phyloP scores from a whole-genome alignment of 2,888 invertebrate species.

The Dryadula phaetusa region DNA sequence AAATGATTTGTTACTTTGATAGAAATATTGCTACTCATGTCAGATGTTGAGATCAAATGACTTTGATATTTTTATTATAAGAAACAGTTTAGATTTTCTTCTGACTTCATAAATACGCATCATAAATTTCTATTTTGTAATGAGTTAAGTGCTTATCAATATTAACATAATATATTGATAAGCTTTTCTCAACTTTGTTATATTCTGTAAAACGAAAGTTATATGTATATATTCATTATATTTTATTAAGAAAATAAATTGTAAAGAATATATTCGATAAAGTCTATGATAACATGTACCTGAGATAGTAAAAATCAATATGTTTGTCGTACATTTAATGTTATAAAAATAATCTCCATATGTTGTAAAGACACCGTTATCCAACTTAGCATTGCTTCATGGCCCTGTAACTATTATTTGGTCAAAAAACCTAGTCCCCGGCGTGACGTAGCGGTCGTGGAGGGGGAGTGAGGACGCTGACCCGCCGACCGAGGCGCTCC shows the following conservation, averaged over 20 bases:
- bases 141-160: too few relatives aligned
- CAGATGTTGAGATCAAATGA: constrained; percentile 4
- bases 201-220: too few relatives aligned
- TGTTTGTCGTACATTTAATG: too few relatives aligned
- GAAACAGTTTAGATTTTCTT: background rate
- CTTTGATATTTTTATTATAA: background rate
- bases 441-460: constrained; percentile 70
- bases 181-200: too few relatives aligned
- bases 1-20: constrained; percentile 2
- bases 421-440: constrained; percentile 42
- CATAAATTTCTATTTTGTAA: too few relatives aligned
- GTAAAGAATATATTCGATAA: too few relatives aligned
- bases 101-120: too few relatives aligned
- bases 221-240: too few relatives aligned
- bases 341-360: background rate
- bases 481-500: constrained; percentile 56
- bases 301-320: too few relatives aligned
- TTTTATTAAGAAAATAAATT: too few relatives aligned
- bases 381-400: constrained; percentile 17
- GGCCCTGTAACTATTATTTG: constrained; percentile 34
- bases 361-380: constrained; percentile 1
- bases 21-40: constrained; percentile 9
- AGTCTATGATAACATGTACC: too few relatives aligned
- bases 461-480: constrained; percentile 67
- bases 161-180: too few relatives aligned